Evolutionary conservation across 2,797 vertebrate species (phyloP), one percentile per base, ranked within the genome.

Genomic region (Leuciscus waleckii): DNA sequence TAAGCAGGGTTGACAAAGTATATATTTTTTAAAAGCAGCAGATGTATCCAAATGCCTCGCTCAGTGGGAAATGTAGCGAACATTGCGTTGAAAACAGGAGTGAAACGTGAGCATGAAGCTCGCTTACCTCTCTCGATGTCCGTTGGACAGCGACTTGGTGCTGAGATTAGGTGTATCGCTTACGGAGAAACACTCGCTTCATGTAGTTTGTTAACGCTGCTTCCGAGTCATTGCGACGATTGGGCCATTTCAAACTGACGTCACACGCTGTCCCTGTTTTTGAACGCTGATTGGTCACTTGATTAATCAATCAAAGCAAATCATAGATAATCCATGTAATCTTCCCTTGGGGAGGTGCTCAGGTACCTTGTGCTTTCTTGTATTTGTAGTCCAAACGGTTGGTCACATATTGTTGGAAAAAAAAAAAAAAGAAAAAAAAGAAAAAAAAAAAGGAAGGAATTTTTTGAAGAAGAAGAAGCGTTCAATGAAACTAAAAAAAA

Each of bases 81-180:
- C 9, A 26, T 26, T 58, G 9, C 29, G 54, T 23, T 85, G 41
- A 70, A 63, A 77, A 70, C 14, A 43, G 29, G 37, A 73, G 69
- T 73, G 78, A 76, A 26, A 70, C 80, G 67, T n/a, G 37, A 43
- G 26, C n/a, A 54, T 32, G 23, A 19, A 75, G 58, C 58, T 19
- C 41, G 37, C 90, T 90, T 91, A 92, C 91, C 91, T 90, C 51
- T 13, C 35, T 71, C 69, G 85, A 70, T 84, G 85, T 83, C 77
- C 71, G 88, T 6, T 80, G 90, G 84, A 90, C 86, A 91, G 90
- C 90, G 89, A 89, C 76, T 88, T 83, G 89, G 91, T 91, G 87
- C 91, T 91, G 90, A 91, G 88, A 90, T 88, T 81, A 87, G 85
- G 81, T 81, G 87, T 78, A 83, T 82, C 67, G 81, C 89, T 87